Percentiles rank a stretch among this genome's conserved stretches.
These are phyloP conservation scores for Tanypteryx hageni DNA, from an alignment of 2,888 invertebrate genomes.

Conservation along the genomic window DNA sequence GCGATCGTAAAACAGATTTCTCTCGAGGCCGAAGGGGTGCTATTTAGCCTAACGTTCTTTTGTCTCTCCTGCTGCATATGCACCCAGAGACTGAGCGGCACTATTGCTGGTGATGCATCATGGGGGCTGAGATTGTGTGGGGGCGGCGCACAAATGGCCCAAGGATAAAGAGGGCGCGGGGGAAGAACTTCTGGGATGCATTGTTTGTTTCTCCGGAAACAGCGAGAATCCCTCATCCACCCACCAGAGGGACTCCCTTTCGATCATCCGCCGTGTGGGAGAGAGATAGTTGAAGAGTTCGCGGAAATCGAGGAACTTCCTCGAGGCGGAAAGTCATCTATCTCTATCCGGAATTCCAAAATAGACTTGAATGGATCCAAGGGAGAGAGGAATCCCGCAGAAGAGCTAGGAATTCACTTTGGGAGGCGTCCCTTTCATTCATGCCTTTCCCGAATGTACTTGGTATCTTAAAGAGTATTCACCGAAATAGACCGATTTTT, in stretches of 20 bases:
- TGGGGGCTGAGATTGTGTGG: not conserved
- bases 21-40: not conserved
- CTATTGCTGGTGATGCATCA: not conserved
- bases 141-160: not conserved
- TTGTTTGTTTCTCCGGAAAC: conserved; percentile 7
- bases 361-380: not conserved
- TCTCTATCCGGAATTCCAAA: not conserved
- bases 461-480: too few relatives aligned
- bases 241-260: not conserved
- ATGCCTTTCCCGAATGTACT: too few relatives aligned
- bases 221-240: not conserved
- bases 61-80: not conserved
- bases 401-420: not conserved
- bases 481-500: too few relatives aligned
- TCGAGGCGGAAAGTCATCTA: not conserved
- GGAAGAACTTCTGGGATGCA: not conserved
- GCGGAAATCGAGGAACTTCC: not conserved
- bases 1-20: not conserved
- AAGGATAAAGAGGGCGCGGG: too few relatives aligned
- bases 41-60: not conserved
- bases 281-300: not conserved
- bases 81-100: not conserved
- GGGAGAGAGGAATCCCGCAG: not conserved
- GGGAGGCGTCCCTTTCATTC: too few relatives aligned
- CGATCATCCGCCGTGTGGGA: not conserved